Conservation (phyloP, 1,140 invertebrate species). For the Drosophila burlai region DNA sequence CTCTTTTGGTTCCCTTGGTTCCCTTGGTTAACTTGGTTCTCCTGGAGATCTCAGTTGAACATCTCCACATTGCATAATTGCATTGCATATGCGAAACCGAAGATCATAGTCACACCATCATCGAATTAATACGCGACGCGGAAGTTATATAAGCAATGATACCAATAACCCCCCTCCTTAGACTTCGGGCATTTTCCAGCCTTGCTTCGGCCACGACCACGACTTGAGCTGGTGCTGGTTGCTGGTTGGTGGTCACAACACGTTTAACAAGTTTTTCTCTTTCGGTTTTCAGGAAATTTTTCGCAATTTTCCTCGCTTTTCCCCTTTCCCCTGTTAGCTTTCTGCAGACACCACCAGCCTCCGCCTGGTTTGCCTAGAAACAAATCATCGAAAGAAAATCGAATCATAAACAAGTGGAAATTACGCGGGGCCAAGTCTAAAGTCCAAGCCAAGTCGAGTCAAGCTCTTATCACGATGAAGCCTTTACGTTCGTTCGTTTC, state of each 20-base stretch:
- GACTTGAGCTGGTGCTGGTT: slow-evolving; percentile 3
- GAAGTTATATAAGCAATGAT: slow-evolving; percentile 74
- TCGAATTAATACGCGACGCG: slow-evolving; percentile 69
- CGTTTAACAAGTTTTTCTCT: slow-evolving; percentile 76
- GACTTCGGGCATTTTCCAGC: slow-evolving; percentile 58
- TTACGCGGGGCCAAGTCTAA: slow-evolving; percentile 17
- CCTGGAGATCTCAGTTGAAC: neutral
- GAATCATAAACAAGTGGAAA: slow-evolving; percentile 50
- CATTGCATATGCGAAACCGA: slow-evolving; percentile 16
- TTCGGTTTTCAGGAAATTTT: slow-evolving; percentile 79
- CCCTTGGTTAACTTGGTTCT: too few species aligned
- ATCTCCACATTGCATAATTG: slow-evolving; percentile 53
- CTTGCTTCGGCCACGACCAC: slow-evolving; percentile 32
- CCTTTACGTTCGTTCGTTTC: slow-evolving; percentile 18
- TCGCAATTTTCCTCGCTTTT: slow-evolving; percentile 63
- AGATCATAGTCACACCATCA: slow-evolving; percentile 61
- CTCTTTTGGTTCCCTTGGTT: neutral
- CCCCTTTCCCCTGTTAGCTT: slow-evolving; percentile 10
- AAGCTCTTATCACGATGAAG: slow-evolving; percentile 2
- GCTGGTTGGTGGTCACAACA: slow-evolving; percentile 56
- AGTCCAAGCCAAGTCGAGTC: slow-evolving; percentile 1
- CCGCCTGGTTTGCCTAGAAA: slow-evolving; percentile 25
- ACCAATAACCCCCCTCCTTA: slow-evolving; percentile 33
- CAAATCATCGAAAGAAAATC: slow-evolving; percentile 37
- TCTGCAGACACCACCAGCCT: slow-evolving; percentile 41